Evolutionary conservation across 2,113 vertebrate species (phyloP).

Genomic region (Tringa solitaria): DNA sequence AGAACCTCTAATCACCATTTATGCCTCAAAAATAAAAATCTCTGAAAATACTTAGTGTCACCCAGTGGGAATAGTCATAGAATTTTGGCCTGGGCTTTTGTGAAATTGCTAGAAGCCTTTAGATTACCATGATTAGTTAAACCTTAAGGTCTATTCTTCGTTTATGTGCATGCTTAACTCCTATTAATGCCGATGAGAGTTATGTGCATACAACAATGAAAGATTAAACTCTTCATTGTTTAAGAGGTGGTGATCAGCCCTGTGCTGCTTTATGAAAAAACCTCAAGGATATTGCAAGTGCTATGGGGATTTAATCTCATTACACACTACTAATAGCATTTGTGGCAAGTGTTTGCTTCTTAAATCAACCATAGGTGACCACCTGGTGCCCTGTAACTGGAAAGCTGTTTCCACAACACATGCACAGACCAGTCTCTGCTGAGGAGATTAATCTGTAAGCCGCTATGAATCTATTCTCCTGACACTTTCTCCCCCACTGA

Average conservation of each 20-base stretch:
- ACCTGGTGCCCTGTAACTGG: conserved; percentile 28
- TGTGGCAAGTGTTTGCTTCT: conserved; percentile 23
- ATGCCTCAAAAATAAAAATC: not conserved
- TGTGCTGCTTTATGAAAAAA: not conserved
- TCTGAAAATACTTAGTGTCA: not conserved
- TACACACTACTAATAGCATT: conserved; percentile 39
- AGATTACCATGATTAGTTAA: not conserved
- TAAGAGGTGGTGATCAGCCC: not conserved
- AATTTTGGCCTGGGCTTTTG: not conserved
- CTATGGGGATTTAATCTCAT: conserved; percentile 52
- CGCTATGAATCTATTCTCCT: not conserved
- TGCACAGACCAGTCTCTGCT: not conserved
- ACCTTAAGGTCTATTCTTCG: not conserved
- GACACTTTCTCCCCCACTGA: conserved; percentile 22
- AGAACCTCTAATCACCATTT: not conserved
- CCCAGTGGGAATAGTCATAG: not conserved
- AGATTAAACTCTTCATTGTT: conserved; percentile 35
- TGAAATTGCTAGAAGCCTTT: not conserved
- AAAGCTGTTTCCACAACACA: not conserved
- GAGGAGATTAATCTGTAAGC: not conserved
- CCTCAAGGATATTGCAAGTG: not conserved
- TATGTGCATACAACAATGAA: not conserved
- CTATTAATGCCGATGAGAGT: not conserved
- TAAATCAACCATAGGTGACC: conserved; percentile 19
- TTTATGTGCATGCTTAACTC: not conserved